Conservation (phyloP, 1,140 invertebrate genomes). For the Tenebrio molitor region DNA sequence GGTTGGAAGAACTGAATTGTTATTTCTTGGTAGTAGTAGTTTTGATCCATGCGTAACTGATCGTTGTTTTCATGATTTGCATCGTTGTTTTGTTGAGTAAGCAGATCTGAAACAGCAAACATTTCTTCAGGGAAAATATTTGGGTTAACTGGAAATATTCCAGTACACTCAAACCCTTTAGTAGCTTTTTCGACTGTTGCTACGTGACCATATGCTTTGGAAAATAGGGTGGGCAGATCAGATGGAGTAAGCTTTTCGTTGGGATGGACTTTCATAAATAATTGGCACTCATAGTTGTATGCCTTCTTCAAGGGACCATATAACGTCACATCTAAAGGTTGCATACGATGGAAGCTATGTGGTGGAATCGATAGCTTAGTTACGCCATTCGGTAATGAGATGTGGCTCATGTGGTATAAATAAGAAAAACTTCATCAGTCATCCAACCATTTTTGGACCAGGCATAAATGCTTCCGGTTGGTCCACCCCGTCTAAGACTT, state of each 20-base stretch:
- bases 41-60: too few relatives aligned
- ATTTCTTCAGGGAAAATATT: too few relatives aligned
- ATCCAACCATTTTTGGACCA: constrained; percentile 63
- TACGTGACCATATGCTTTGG: constrained; percentile 62
- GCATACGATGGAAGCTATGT: too few relatives aligned
- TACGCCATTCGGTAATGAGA: constrained; percentile 34
- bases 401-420: constrained; percentile 50
- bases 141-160: constrained; percentile 53
- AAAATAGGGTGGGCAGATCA: constrained; percentile 62
- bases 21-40: too few relatives aligned
- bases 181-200: constrained; percentile 58
- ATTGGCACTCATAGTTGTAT: constrained; percentile 64
- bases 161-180: constrained; percentile 49
- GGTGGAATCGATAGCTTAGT: constrained; percentile 51
- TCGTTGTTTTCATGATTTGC: too few relatives aligned
- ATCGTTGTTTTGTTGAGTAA: too few relatives aligned
- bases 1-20: too few relatives aligned
- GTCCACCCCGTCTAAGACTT: constrained; percentile 61
- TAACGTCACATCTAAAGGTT: constrained; percentile 57
- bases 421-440: constrained; percentile 62
- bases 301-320: constrained; percentile 64
- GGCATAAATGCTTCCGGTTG: constrained; percentile 58
- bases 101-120: too few relatives aligned
- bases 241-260: constrained; percentile 62
- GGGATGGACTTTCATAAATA: constrained; percentile 58